Base-by-base conservation (phyloP, 23 tunicate genomes). In the Botrylloides violaceus region DNA sequence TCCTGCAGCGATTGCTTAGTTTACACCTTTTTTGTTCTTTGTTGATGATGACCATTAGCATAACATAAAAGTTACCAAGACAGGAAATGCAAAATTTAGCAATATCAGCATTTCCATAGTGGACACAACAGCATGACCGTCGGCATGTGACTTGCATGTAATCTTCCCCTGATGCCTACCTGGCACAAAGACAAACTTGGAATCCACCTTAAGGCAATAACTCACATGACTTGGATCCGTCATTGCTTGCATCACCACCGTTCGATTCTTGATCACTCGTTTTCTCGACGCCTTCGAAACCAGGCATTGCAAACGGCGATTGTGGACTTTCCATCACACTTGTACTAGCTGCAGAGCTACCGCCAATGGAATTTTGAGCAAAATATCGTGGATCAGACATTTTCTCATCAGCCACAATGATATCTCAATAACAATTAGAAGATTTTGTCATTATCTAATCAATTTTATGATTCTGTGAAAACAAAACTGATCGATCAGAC, bases 181-280 rank as follows among this genome's bases (percentile, higher is more conserved):
- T n/a, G 19, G 9, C 18, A 23, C 28, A 59, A 59, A 59, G 30
- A 59, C 28, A 59, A 59, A 59, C 7, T 22, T 12, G 30, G 64
- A 59, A 59, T 22, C 6, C 18, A 59, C 29, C 7, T 23, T 59
- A 5, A 47, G 55, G 23, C 28, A 6, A 22, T 12, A 6, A 59
- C 74, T 68, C 57, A 68, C 74, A 68, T 36, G 74, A 68, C 19
- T 43, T 36, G 23, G 58, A 19, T 21, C 74, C 58, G 37, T 68
- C 74, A 9, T 32, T 56, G 29, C 70, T 31, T 35, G 43, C 47
- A 43, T 37, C 56, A 35, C 58, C 74, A 20, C 58, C 74, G 2
- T 37, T 68, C 26, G 74, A 68, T 37, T 68, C 74, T 37, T 68
- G 74, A 37, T 68, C 74, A 28, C 74, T 68, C 4, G 35, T 63